Base-by-base conservation (phyloP, 2,888 invertebrate genomes). In the Eremobia ochroleuca region DNA sequence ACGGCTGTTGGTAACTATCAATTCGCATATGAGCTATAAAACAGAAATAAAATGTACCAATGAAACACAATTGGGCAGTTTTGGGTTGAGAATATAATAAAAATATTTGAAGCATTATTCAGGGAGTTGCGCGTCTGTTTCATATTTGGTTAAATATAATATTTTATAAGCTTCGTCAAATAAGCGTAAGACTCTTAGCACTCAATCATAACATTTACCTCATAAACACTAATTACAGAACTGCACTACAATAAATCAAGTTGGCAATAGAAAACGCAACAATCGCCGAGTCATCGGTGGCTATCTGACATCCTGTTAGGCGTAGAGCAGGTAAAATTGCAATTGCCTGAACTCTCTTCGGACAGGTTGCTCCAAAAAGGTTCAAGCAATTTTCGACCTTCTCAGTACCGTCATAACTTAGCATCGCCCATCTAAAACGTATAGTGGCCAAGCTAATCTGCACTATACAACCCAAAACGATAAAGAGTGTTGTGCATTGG, bases 241-340 rank as follows among this genome's bases (percentile, higher is more conserved):
- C 21, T 71, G 59, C 52, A 73, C 62, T 64, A 37, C 62, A 83
- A 84, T 83, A 83, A 86, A 87, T 87, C 79, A 87, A 66, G 65
- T 73, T 62, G 49, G 40, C 71, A 88, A 90, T 90, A 90, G 86
- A 89, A 87, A 89, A 88, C 81, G 86, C 85, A 87, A 85, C 83
- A 85, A 85, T 80, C 83, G 77, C 75, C 77, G 59, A 68, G 85
- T 87, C 87, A 86, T 89, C 88, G 80, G 83, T 81, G 86, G 77
- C 86, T 85, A 87, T 89, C 90, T 89, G 90, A 92, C 90, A 91
- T 91, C 91, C 90, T 89, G 91, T 91, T 90, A 71, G 67, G 88
- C 88, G 84, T 83, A 80, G 87, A 90, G 92, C 95, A 95, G 95
- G 95, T 95, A 95, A 94, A 93, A 93, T 94, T 92, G 93, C 94